Percentiles rank a stretch among this genome's conserved stretches.
These are phyloP conservation scores for Glossosoma conforme DNA, from an alignment of 1,140 invertebrate genomes.

Conservation along the genomic window DNA sequence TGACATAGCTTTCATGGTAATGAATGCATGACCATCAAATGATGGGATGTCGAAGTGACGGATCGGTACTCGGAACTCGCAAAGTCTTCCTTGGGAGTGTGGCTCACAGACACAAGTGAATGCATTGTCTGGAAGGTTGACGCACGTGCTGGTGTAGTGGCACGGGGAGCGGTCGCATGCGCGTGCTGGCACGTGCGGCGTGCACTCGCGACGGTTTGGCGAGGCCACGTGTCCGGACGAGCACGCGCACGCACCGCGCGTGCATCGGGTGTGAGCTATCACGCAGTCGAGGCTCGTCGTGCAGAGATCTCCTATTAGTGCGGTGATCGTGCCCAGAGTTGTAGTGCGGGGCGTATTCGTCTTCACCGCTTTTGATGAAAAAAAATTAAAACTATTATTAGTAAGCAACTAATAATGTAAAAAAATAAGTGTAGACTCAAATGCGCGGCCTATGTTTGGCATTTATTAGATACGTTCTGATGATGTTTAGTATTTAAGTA, in stretches of 20 bases:
- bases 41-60: conserved; percentile 64
- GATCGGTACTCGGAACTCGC: conserved; percentile 55
- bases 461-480: too few relatives aligned
- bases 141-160: conserved; percentile 70
- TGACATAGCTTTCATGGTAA: conserved; percentile 67
- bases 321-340: conserved; percentile 65
- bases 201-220: conserved; percentile 64
- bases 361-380: conserved; percentile 17
- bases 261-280: conserved; percentile 65
- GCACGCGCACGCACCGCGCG: conserved; percentile 67
- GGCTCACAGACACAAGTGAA: conserved; percentile 73
- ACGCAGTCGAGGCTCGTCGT: conserved; percentile 64
- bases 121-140: conserved; percentile 62
- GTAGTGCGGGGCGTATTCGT: conserved; percentile 43
- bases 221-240: conserved; percentile 58
- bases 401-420: neutral
- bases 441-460: too few relatives aligned
- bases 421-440: too few relatives aligned
- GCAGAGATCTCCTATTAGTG: conserved; percentile 74
- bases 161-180: conserved; percentile 73
- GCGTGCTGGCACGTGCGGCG: conserved; percentile 47
- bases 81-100: conserved; percentile 65
- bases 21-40: conserved; percentile 68
- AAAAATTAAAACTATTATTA: conserved; percentile 2
- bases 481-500: too few relatives aligned